Percentiles rank a stretch among this genome's conserved stretches.
Conservation (phyloP, 1,140 invertebrate species). For the Drosophila simulans region DNA sequence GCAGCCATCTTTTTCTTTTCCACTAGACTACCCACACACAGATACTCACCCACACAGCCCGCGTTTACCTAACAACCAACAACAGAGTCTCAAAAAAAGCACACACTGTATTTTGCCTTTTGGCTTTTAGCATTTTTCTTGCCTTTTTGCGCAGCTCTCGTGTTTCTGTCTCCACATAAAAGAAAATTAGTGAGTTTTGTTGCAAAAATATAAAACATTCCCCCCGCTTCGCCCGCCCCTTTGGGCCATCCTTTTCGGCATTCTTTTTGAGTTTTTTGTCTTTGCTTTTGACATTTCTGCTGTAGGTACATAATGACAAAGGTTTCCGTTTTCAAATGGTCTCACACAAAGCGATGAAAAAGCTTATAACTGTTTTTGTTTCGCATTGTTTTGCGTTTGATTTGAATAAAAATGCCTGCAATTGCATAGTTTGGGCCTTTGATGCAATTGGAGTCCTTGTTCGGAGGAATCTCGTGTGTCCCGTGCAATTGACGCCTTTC, state of each 20-base stretch:
- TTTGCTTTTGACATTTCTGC: constrained; percentile 53
- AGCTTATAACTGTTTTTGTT: constrained; percentile 58
- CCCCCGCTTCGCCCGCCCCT: constrained; percentile 6
- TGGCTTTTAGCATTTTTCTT: constrained; percentile 47
- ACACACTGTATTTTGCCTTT: constrained; percentile 47
- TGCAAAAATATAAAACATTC: constrained; percentile 74
- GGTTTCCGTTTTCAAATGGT: constrained; percentile 71
- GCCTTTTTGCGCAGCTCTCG: constrained; percentile 47
- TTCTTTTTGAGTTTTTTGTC: constrained; percentile 42
- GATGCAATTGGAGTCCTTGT: constrained; percentile 43
- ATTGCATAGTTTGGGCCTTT: constrained; percentile 49
- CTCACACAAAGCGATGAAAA: constrained; percentile 48
- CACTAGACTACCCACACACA: constrained; percentile 55
- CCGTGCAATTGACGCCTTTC: constrained; percentile 16
- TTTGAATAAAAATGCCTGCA: constrained; percentile 65
- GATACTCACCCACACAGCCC: constrained; percentile 26
- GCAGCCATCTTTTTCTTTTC: constrained; percentile 81
- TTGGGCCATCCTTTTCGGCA: constrained; percentile 21
- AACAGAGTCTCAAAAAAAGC: constrained; percentile 17
- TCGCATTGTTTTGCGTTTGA: constrained; percentile 37
- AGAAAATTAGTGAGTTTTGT: constrained; percentile 81
- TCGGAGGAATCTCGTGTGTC: constrained; percentile 29
- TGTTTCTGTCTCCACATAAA: constrained; percentile 74
- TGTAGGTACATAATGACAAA: constrained; percentile 72
- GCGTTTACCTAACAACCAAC: not conserved